Evolutionary conservation across 2,797 vertebrate genomes (phyloP).

Genomic region (Salmo trutta): DNA sequence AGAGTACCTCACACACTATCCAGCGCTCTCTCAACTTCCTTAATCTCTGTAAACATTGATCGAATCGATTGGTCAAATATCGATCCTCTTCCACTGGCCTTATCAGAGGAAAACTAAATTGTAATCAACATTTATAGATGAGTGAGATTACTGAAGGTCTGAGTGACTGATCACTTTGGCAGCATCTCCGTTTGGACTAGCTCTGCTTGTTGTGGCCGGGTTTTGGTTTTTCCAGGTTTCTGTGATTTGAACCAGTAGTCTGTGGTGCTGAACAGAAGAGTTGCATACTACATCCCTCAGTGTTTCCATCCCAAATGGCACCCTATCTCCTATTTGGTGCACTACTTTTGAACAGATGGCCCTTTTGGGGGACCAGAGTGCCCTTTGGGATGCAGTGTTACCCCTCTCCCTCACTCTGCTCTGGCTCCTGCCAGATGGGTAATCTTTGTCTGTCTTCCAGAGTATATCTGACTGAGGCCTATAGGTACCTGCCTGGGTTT

Average conservation of each 20-base stretch:
- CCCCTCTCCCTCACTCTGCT: neutral
- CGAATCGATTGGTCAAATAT: conserved; percentile 64
- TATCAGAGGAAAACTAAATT: conserved; percentile 66
- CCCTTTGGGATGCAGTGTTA: neutral
- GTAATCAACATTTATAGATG: conserved; percentile 62
- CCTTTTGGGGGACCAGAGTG: neutral
- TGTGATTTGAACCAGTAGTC: neutral
- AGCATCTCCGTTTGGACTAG: conserved; percentile 53
- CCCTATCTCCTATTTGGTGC: no score
- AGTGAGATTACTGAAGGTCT: conserved; percentile 57
- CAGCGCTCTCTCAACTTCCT: conserved; percentile 24
- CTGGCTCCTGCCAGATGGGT: neutral
- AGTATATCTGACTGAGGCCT: neutral
- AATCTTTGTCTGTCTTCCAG: neutral
- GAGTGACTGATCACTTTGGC: conserved; percentile 45
- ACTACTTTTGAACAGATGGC: no score
- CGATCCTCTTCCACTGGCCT: conserved; percentile 56
- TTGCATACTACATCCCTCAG: neutral
- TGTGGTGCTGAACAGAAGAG: neutral
- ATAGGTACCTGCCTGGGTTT: neutral
- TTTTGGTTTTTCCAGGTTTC: neutral
- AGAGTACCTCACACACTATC: conserved; percentile 43
- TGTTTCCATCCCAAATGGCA: no score
- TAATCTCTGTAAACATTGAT: conserved; percentile 70
- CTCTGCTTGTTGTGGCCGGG: neutral